phyloP scores from a whole-genome alignment of 2,797 vertebrate genomes.

The Argyrosomus regius region DNA sequence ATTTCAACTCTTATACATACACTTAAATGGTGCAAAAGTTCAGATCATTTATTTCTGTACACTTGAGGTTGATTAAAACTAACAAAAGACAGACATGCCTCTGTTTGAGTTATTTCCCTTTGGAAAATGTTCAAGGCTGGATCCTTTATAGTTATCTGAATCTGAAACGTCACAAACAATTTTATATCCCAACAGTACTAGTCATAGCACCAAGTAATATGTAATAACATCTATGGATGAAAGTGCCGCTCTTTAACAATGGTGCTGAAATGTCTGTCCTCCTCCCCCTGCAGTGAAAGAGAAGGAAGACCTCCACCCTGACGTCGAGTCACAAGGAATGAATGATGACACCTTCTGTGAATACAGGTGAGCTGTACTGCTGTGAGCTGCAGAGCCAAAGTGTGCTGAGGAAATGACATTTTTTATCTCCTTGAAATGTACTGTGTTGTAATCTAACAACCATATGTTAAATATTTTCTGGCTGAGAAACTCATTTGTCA shows the following conservation, averaged over 20 bases:
- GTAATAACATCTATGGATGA: slow-evolving; percentile 15
- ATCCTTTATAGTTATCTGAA: slow-evolving; percentile 23
- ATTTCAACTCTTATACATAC: slow-evolving; percentile 13
- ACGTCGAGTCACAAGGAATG: slow-evolving; percentile 88
- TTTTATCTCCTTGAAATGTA: slow-evolving; percentile 48
- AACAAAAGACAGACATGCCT: slow-evolving; percentile 10
- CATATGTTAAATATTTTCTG: slow-evolving; percentile 48
- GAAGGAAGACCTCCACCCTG: slow-evolving; percentile 92
- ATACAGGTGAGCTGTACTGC: slow-evolving; percentile 90
- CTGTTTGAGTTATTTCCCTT: slow-evolving; percentile 37
- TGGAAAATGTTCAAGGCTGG: slow-evolving; percentile 12
- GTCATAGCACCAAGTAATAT: slow-evolving; percentile 1
- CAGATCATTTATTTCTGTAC: slow-evolving; percentile 9
- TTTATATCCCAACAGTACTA: slow-evolving; percentile 1
- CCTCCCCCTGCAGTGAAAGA: slow-evolving; percentile 91
- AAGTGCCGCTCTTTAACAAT: slow-evolving; percentile 34
- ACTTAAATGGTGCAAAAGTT: slow-evolving; percentile 23
- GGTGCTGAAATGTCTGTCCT: slow-evolving; percentile 44
- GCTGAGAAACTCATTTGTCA: slow-evolving; percentile 51
- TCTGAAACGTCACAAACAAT: slow-evolving; percentile 19
- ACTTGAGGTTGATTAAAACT: slow-evolving; percentile 20
- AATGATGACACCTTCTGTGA: slow-evolving; percentile 93
- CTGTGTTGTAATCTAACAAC: slow-evolving; percentile 33
- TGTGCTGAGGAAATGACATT: slow-evolving; percentile 39
- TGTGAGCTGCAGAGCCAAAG: slow-evolving; percentile 29